Percentiles rank a stretch among this genome's conserved stretches.
Evolutionary conservation across 2,888 invertebrate species (phyloP).

Genomic region (Leptarthrus brevirostris): DNA sequence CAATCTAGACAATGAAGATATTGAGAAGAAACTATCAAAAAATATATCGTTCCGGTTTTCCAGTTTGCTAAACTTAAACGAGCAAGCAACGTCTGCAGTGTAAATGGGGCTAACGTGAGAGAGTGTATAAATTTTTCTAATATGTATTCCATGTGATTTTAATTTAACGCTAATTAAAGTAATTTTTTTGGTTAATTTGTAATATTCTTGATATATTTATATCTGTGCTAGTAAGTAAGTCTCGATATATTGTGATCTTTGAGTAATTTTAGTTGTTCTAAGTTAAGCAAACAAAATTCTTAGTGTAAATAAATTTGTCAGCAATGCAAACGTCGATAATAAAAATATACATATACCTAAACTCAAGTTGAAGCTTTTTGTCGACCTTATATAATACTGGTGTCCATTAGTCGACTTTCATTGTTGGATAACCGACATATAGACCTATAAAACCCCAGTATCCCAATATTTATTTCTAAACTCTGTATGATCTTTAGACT

Average conservation of each 20-base stretch:
- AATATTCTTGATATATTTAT: constrained; percentile 10
- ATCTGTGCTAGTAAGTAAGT: constrained; percentile 11
- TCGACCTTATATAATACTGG: too few species aligned
- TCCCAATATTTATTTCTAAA: too few species aligned
- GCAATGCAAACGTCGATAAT: neutral
- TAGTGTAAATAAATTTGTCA: constrained; percentile 23
- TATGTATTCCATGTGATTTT: constrained; percentile 40
- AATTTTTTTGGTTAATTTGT: neutral
- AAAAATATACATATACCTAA: too few species aligned
- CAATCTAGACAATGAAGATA: constrained; percentile 64
- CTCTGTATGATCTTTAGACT: too few species aligned
- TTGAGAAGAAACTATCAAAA: constrained; percentile 66
- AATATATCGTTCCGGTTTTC: constrained; percentile 66
- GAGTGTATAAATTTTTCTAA: neutral
- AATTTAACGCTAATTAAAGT: constrained; percentile 31
- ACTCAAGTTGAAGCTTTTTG: too few species aligned
- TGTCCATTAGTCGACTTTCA: too few species aligned
- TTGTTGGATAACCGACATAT: too few species aligned
- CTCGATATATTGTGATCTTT: constrained; percentile 33
- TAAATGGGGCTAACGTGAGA: neutral
- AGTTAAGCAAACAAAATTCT: constrained; percentile 12
- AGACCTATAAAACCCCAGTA: too few species aligned
- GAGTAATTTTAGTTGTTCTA: constrained; percentile 10
- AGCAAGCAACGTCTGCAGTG: constrained; percentile 57
- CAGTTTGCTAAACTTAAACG: constrained; percentile 65